Conservation (phyloP, 2,888 invertebrate genomes). For the Abrostola tripartita region DNA sequence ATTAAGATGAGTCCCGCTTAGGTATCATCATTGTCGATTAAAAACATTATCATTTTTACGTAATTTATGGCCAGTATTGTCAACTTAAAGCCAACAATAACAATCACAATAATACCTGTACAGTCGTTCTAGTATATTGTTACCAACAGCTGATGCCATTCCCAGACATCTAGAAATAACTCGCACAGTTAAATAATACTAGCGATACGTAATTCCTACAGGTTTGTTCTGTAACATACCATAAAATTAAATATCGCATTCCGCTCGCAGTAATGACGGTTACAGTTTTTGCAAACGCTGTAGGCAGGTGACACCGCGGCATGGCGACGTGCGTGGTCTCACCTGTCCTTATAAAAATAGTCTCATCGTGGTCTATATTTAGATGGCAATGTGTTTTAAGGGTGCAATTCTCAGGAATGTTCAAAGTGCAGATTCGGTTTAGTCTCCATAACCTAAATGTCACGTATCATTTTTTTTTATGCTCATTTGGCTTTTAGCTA, state of each 20-base stretch:
- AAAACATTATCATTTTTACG: not conserved
- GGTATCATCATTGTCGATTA: not conserved
- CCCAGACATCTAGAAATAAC: constrained; percentile 37
- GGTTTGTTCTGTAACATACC: constrained; percentile 61
- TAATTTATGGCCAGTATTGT: not conserved
- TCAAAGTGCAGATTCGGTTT: not conserved
- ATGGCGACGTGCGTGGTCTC: constrained; percentile 55
- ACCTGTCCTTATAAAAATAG: constrained; percentile 61
- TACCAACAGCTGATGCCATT: constrained; percentile 37
- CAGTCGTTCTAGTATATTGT: constrained; percentile 2
- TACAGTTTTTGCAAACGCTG: constrained; percentile 73
- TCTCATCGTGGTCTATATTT: constrained; percentile 29
- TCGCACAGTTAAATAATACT: constrained; percentile 54
- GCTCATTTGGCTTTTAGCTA: too few relatives aligned
- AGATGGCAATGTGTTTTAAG: constrained; percentile 21
- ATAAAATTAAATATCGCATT: constrained; percentile 62
- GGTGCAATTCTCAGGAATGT: constrained; percentile 11
- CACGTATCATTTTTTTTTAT: too few relatives aligned
- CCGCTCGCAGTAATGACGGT: constrained; percentile 60
- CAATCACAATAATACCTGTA: constrained; percentile 16
- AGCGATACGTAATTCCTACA: constrained; percentile 51
- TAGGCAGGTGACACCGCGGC: constrained; percentile 54
- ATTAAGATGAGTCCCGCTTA: too few relatives aligned
- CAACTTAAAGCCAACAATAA: not conserved
- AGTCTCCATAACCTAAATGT: too few relatives aligned